Evolutionary conservation across 2,888 invertebrate genomes (phyloP).

Genomic region (Agriotes lineatus): DNA sequence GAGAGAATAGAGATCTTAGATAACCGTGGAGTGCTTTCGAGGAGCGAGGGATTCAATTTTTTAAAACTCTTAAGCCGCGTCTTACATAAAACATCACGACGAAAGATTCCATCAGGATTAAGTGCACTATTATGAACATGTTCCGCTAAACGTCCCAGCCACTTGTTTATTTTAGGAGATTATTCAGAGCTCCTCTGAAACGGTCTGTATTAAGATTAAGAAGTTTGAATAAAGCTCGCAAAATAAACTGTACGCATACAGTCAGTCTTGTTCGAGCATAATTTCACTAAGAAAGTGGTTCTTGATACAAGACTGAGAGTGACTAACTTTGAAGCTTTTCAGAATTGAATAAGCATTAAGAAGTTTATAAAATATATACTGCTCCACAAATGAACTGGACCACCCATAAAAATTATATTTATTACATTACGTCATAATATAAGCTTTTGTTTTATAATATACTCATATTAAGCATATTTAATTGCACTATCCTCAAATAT

Average conservation of each 20-base stretch:
- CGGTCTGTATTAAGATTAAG: neutral
- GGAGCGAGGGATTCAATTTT: conserved; percentile 36
- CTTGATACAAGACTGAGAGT: no score
- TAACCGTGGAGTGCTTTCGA: conserved; percentile 25
- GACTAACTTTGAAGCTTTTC: no score
- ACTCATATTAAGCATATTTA: no score
- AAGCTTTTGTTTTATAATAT: no score
- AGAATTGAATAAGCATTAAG: no score
- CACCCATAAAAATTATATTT: no score
- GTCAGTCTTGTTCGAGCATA: no score
- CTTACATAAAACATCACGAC: conserved; percentile 42
- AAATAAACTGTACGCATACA: neutral
- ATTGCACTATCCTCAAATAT: no score
- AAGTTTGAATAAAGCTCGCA: neutral
- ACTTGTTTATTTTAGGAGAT: conserved; percentile 36
- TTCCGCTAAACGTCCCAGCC: conserved; percentile 30
- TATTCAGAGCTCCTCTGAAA: conserved; percentile 10
- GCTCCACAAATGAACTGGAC: no score
- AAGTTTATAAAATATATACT: no score
- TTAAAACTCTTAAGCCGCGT: conserved; percentile 37
- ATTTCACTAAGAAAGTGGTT: no score
- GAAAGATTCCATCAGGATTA: conserved; percentile 41
- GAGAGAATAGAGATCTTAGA: conserved; percentile 32
- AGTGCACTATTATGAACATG: conserved; percentile 38
- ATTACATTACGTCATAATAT: no score